Evolutionary conservation across 2,797 vertebrate species (phyloP).

Genomic region (Danio kyathit): DNA sequence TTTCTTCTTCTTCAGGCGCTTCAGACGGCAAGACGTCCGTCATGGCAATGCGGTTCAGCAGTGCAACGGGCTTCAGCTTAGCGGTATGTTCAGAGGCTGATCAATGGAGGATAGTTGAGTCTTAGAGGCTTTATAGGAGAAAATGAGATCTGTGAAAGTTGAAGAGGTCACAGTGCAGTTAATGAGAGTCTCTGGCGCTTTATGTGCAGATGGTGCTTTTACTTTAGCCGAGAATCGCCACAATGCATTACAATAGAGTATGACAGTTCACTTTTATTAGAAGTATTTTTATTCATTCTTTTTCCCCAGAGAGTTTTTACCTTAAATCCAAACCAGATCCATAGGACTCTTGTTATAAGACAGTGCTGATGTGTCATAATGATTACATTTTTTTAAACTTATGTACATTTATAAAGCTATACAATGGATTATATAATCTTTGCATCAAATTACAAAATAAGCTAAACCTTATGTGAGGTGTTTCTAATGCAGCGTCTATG

Average conservation of each 20-base stretch:
- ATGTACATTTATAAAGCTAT: too few species aligned
- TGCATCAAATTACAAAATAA: too few species aligned
- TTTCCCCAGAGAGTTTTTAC: background rate
- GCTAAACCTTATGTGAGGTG: too few species aligned
- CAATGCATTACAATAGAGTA: background rate
- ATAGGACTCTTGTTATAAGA: too few species aligned
- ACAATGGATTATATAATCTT: too few species aligned
- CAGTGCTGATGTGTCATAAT: too few species aligned
- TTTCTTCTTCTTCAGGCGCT: conserved; percentile 81
- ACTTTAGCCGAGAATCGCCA: conserved; percentile 1
- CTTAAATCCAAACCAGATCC: too few species aligned
- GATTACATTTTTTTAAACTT: too few species aligned
- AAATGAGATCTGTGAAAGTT: conserved; percentile 23
- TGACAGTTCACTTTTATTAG: background rate
- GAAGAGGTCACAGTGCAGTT: conserved; percentile 26
- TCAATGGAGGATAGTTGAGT: conserved; percentile 23
- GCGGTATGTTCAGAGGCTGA: conserved; percentile 80
- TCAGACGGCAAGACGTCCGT: conserved; percentile 95
- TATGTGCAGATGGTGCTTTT: conserved; percentile 29
- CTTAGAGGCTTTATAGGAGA: conserved; percentile 2
- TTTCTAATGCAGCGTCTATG: too few species aligned
- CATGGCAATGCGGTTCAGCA: conserved; percentile 97
- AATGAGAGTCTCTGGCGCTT: conserved; percentile 33
- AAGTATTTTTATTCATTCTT: background rate
- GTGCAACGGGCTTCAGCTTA: conserved; percentile 93